Percentiles rank a stretch among this genome's conserved stretches.
These are phyloP conservation scores for Temnothorax longispinosus DNA, from an alignment of 1,140 invertebrate species.

Conservation along the genomic window DNA sequence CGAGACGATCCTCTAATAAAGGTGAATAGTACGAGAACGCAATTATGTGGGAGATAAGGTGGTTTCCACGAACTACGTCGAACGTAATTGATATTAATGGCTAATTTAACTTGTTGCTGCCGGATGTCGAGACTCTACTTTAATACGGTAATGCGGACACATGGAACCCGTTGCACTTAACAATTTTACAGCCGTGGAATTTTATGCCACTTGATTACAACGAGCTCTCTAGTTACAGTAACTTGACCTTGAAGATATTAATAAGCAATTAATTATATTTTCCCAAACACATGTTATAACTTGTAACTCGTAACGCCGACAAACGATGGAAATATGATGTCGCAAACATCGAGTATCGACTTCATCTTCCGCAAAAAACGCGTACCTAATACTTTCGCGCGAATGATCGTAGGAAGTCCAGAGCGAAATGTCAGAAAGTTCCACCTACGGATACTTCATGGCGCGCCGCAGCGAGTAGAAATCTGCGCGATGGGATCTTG, in stretches of 20 bases:
- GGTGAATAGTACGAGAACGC: conserved; percentile 69
- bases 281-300: background rate
- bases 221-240: background rate
- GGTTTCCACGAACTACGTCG: conserved; percentile 60
- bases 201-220: conserved; percentile 8
- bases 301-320: background rate
- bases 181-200: conserved; percentile 36
- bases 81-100: conserved; percentile 73
- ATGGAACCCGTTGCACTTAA: conserved; percentile 31
- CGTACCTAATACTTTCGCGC: conserved; percentile 4
- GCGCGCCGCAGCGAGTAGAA: conserved; percentile 57
- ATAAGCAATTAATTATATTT: conserved; percentile 1
- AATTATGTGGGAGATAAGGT: conserved; percentile 74
- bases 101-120: conserved; percentile 54
- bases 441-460: conserved; percentile 41
- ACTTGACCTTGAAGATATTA: background rate
- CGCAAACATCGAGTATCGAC: background rate
- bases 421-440: conserved; percentile 56
- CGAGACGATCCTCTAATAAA: conserved; percentile 69
- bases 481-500: conserved; percentile 69
- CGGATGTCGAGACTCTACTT: conserved; percentile 43
- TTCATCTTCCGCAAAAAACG: conserved; percentile 13
- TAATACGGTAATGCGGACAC: conserved; percentile 30
- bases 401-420: conserved; percentile 39
- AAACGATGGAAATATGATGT: background rate